Base-by-base conservation (phyloP, 2,113 vertebrate species). In the Cyrtonyx montezumae region DNA sequence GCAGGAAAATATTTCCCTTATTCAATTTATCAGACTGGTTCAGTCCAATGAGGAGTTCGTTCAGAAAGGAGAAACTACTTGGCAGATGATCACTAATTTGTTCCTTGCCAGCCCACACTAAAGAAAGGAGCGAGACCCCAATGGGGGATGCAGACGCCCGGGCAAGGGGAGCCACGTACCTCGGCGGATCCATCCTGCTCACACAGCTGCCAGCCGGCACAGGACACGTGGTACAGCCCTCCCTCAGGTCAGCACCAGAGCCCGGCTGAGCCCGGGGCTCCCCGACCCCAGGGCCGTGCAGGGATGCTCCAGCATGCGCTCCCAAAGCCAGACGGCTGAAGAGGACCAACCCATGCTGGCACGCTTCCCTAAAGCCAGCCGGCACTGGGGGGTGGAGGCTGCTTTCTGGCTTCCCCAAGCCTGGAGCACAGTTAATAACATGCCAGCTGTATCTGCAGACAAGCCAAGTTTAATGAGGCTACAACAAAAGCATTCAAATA, bases 381-480 rank as follows among this genome's bases (percentile, higher is more conserved):
- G 51, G 97, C 95, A 94, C 89, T 13, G 17, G 93, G 94, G 97
- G 96, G 93, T 91, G 95, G 97, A 96, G 93, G 94, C 96, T 95
- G 93, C 96, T 85, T 95, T 91, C 90, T 96, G 96, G 96, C 95
- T 97, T 97, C 94, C 96, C 96, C 95, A 67, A 89, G 97, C 95
- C 96, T 91, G 94, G 87, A 95, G 96, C 96, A 92, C 93, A 93
- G 96, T 95, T 96, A 97, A 96, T 95, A 95, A 97, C 96, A 91
- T 95, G 96, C 96, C 96, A 97, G 97, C 97, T 97, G 96, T 96
- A 97, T 95, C 94, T 94, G 96, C 96, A 96, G 90, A 96, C 97
- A 97, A 97, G 97, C 97, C 96, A 97, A 96, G 96, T 97, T 97
- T 97, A 97, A 97, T 97, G 96, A 97, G 96, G 92, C 96, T 97